Evolutionary conservation across 2,888 invertebrate genomes (phyloP), one percentile per base, ranked within the genome.

Genomic region (Eulithis prunata): DNA sequence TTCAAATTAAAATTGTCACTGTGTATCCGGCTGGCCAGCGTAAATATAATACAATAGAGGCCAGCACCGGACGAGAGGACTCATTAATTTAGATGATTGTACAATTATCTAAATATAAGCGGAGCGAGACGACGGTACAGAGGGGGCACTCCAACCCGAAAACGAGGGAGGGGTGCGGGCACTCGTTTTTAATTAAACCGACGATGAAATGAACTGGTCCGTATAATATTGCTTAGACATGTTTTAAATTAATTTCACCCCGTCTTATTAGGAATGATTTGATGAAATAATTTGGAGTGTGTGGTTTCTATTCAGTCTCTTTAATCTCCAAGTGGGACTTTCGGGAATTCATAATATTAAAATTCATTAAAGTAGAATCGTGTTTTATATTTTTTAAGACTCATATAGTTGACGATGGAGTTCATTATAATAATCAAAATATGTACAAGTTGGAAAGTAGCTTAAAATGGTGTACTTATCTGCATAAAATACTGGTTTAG

Each of bases 81-180:
- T 93, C 93, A 92, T 93, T 93, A 93, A 93, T 93, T 93, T 93
- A 93, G 93, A 93, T 92, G 93, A 93, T 93, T 93, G 93, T 93
- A 93, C 93, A 93, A 93, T 93, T 93, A 93, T 93, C 93, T 93
- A 93, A 93, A 93, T 92, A 92, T 93, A 93, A 93, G 90, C 91
- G 89, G 84, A 89, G 89, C 87, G 91, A 89, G 89, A 87, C 91
- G 88, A 86, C 84, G 58, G 83, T 84, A 81, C 73, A 81, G 73
- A 81, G 87, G 89, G 90, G 88, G 88, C 83, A 86, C 87, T 84
- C 85, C 88, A 88, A 87, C 91, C 90, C 91, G 88, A 90, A 91
- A 90, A 85, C 86, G 87, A 84, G 88, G 89, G 88, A 86, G 90
- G 88, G 89, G 91, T 80, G 85, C 85, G 90, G 91, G 89, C 92